Percentiles rank a stretch among this genome's conserved stretches.
Conservation (phyloP, 2,113 vertebrate species). For the Ptyas mucosa region DNA sequence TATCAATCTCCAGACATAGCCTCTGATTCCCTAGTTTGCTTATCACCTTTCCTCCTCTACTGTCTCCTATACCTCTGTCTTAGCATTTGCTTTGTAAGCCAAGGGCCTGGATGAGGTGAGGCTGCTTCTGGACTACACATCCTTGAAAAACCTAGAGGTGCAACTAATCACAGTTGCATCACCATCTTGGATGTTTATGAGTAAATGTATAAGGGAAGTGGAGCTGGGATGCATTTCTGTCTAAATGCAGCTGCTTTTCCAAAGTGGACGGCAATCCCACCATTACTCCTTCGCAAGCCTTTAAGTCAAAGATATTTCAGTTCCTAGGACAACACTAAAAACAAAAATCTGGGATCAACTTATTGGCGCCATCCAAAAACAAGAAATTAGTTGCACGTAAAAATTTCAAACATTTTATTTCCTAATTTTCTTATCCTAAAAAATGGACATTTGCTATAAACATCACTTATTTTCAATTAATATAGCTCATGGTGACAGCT, state of each 20-base stretch:
- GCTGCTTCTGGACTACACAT: not conserved
- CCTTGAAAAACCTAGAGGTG: not conserved
- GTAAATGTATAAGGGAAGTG: not conserved
- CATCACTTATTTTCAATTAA: constrained; percentile 1
- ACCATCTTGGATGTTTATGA: not conserved
- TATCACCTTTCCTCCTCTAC: not conserved
- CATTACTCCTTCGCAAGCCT: not conserved
- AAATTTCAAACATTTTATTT: not conserved
- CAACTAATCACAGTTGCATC: not conserved
- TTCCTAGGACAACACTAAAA: not conserved
- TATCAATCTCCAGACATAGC: not conserved
- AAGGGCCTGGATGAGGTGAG: not conserved
- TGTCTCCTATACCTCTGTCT: not conserved
- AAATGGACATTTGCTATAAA: not conserved
- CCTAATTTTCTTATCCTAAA: not conserved
- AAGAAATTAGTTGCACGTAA: not conserved
- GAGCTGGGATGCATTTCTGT: not conserved
- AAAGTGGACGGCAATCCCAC: not conserved
- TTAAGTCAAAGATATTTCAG: not conserved
- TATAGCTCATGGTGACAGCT: not conserved
- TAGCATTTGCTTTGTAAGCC: not conserved
- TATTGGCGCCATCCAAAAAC: not conserved
- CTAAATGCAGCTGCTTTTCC: not conserved
- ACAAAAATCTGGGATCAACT: not conserved
- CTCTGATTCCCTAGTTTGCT: not conserved